Base-by-base conservation (phyloP, 1,140 invertebrate genomes). In the Drosophila ohnishii region DNA sequence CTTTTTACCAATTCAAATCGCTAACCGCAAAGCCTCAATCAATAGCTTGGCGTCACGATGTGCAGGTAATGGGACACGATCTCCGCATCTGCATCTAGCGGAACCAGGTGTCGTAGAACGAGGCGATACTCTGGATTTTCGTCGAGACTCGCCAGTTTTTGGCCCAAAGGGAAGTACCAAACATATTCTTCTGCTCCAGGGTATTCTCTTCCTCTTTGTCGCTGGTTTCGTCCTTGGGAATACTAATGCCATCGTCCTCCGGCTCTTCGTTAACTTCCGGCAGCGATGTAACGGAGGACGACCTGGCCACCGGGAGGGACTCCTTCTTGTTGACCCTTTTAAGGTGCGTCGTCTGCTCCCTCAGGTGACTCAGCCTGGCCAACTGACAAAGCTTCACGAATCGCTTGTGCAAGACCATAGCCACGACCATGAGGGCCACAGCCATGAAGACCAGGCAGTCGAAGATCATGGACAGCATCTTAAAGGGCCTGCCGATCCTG, bases 391-490 rank as follows among this genome's bases (percentile, higher is more conserved):
- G 39, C 22, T 14, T 39, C 2, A 50, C 28, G n/a, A 59, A 40
- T 0, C 66, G 65, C 25, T 71, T n/a, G 10, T 59, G 13, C 30
- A 71, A 40, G 10, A 30, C 39, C 4, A 71, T 22, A 16, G 13
- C 37, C 5, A 65, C 44, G 7, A 65, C 30, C 7, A 55, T 35
- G 4, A 60, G 35, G n/a, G 63, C 55, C 37, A 76, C 11, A 10
- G 19, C 53, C 73, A 76, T 28, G 71, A 56, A 75, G 3, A 75
- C 71, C 8, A 75, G 19, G 25, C 40, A 47, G 7, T 58, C 57
- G n/a, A 65, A 57, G 1, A 76, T 8, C 11, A n/a, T 34, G 22
- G 65, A 40, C 0, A 67, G 2, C 11, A 22, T n/a, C 3, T 72
- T 59, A 42, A 48, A 59, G n/a, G 42, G 66, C 14, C 42, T 45